Conservation (phyloP, 92 coral and sea anemone species). For the Muricea muricata region DNA sequence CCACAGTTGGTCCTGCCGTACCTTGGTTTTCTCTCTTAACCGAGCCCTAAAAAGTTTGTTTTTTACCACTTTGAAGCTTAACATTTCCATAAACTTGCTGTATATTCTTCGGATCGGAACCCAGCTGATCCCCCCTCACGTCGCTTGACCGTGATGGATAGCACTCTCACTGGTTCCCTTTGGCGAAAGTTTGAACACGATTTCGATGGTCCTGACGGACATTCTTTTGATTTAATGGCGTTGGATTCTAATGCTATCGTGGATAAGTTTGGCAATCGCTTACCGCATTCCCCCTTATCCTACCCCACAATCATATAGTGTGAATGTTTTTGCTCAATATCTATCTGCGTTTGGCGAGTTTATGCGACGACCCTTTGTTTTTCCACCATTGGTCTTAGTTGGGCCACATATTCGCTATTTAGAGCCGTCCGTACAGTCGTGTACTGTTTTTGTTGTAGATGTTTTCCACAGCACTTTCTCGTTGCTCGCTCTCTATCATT, state of each 20-base stretch:
- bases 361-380: no score
- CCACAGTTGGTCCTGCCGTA: neutral
- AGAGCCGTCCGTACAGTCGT: no score
- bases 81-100: neutral
- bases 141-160: neutral
- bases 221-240: neutral
- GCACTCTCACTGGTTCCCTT: neutral
- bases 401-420: no score
- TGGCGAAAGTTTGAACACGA: neutral
- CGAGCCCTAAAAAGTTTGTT: neutral
- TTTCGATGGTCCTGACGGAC: neutral
- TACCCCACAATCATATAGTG: neutral
- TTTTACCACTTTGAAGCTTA: neutral
- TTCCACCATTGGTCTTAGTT: no score
- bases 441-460: no score
- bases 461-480: no score
- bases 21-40: conserved; percentile 1
- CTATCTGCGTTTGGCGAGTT: no score
- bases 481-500: no score
- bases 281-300: neutral
- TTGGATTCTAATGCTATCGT: neutral
- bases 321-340: neutral
- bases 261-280: neutral
- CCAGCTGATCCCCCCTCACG: neutral
- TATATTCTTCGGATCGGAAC: neutral